Conservation (phyloP, 1,140 invertebrate species). For the Magallana ariakensis region DNA sequence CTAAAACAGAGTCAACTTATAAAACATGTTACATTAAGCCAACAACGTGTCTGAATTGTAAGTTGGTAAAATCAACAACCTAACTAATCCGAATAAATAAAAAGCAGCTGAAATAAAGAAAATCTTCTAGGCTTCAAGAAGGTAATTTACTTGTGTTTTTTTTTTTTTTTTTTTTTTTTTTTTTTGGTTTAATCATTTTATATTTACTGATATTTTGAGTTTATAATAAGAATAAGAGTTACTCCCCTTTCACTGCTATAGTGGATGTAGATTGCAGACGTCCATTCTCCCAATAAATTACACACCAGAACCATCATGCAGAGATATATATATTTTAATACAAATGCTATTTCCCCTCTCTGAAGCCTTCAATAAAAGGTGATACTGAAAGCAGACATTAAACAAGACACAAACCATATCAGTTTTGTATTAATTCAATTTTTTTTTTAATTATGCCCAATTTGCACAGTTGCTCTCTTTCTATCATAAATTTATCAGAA, state of each 20-base stretch:
- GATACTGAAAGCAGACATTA: neutral
- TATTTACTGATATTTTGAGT: neutral
- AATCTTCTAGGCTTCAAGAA: conserved; percentile 15
- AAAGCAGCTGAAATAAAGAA: neutral
- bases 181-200: no score
- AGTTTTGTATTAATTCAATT: no score
- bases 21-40: conserved; percentile 19
- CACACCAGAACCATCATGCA: conserved; percentile 13
- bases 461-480: no score
- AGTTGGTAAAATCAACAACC: neutral
- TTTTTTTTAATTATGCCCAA: no score
- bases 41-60: conserved; percentile 6
- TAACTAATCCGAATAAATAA: neutral
- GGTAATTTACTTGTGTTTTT: neutral
- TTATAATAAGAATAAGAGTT: neutral
- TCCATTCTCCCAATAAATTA: neutral
- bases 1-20: neutral
- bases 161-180: neutral
- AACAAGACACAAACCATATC: neutral
- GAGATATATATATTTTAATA: neutral
- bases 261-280: neutral
- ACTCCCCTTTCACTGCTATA: conserved; percentile 5
- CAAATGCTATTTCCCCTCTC: neutral
- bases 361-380: conserved; percentile 10
- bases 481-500: no score